A percentile compares a stretch with the other conserved stretches of the same genome.
Conservation (phyloP, 2,888 invertebrate genomes). For the Clistopyga incitator region DNA sequence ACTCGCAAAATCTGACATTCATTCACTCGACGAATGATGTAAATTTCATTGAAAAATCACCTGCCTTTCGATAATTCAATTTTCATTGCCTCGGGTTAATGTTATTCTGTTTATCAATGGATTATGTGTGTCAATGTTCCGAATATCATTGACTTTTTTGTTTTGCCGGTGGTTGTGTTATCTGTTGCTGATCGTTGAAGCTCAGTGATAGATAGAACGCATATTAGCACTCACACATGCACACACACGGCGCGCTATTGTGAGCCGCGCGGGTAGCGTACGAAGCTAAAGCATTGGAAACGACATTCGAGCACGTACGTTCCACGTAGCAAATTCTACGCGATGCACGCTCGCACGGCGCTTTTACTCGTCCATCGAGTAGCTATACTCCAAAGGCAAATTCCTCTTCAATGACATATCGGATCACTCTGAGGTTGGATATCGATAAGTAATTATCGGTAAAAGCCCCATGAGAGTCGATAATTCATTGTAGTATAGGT, state of each 20-base stretch:
- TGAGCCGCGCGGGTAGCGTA: constrained; percentile 16
- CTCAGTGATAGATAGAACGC: constrained; percentile 23
- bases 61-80: background rate
- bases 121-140: background rate
- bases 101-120: background rate
- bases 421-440: background rate
- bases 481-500: constrained; percentile 1
- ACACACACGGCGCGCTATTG: background rate
- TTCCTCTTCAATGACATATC: background rate
- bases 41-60: background rate
- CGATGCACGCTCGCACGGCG: constrained; percentile 13
- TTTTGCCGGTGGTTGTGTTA: constrained; percentile 1
- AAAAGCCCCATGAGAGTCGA: background rate
- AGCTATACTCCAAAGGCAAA: background rate
- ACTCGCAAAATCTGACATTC: background rate
- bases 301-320: constrained; percentile 61
- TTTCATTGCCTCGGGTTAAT: background rate
- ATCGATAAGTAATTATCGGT: constrained; percentile 4
- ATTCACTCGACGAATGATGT: too few relatives aligned
- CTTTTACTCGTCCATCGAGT: background rate
- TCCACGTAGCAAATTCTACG: constrained; percentile 41
- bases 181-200: constrained; percentile 44
- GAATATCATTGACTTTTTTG: constrained; percentile 7
- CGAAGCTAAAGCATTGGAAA: constrained; percentile 12
- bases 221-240: background rate